Evolutionary conservation across 2,113 vertebrate genomes (phyloP).

Genomic region (Smithornis capensis): DNA sequence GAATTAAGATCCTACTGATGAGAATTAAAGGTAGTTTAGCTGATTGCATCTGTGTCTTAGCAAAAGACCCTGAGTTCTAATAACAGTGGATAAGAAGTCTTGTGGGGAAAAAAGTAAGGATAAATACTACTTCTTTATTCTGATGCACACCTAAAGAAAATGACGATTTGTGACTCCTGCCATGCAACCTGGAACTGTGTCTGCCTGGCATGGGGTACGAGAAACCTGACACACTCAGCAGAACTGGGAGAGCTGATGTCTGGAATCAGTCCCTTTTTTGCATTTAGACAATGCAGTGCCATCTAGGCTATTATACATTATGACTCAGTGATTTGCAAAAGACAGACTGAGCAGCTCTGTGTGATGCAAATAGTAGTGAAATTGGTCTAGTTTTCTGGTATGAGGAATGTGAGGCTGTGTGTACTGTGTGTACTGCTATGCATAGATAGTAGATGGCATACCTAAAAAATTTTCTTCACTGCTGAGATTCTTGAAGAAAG

Average conservation of each 20-base stretch:
- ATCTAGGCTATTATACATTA: slow-evolving; percentile 60
- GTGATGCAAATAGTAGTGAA: slow-evolving; percentile 69
- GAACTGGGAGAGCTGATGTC: not conserved
- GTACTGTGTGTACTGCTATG: not conserved
- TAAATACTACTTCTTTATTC: not conserved
- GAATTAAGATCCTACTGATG: not conserved
- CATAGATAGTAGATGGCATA: not conserved
- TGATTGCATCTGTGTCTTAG: not conserved
- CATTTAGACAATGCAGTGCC: slow-evolving; percentile 64
- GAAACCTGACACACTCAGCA: not conserved
- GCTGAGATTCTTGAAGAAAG: not conserved
- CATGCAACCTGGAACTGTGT: not conserved
- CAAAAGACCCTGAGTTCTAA: not conserved
- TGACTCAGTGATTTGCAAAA: slow-evolving; percentile 71
- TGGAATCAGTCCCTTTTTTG: not conserved
- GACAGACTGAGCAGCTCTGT: slow-evolving; percentile 59
- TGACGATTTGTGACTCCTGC: not conserved
- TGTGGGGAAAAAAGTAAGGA: not conserved
- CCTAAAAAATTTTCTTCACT: not conserved
- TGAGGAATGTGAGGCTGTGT: slow-evolving; percentile 48
- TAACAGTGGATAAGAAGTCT: not conserved
- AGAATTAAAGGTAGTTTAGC: not conserved
- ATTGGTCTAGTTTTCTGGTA: slow-evolving; percentile 64
- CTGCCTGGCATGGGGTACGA: fast-evolving
- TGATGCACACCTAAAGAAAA: not conserved